Conservation (phyloP, 2,797 vertebrate genomes). For the Danio aesculapii region DNA sequence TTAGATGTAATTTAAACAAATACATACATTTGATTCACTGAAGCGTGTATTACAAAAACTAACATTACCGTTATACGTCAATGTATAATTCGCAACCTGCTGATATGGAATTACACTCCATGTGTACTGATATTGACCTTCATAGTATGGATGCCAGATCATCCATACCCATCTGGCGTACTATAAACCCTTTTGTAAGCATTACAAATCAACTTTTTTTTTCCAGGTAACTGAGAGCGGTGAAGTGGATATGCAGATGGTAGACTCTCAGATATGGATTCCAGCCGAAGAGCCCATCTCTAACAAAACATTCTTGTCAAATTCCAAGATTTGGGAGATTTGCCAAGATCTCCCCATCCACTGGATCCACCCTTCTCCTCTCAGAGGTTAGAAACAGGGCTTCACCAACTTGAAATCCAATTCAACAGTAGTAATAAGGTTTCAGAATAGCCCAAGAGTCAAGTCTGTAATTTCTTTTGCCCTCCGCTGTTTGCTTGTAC, state of each 20-base stretch:
- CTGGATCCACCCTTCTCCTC: constrained; percentile 91
- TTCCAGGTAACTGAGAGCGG: constrained; percentile 82
- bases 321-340: constrained; percentile 94
- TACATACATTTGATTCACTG: too few species aligned
- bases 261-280: constrained; percentile 92
- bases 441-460: constrained; percentile 21
- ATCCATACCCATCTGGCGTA: not conserved
- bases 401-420: not conserved
- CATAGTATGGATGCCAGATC: not conserved
- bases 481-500: constrained; percentile 9
- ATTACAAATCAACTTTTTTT: not conserved
- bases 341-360: constrained; percentile 93
- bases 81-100: too few species aligned
- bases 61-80: too few species aligned
- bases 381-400: constrained; percentile 78
- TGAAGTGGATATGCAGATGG: constrained; percentile 84
- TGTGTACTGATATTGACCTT: not conserved
- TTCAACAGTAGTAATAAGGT: constrained; percentile 21
- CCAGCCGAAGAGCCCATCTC: constrained; percentile 91
- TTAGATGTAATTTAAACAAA: too few species aligned
- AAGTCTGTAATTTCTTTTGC: constrained; percentile 2
- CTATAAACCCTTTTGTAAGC: not conserved
- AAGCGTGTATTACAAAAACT: too few species aligned
- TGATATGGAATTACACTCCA: not conserved
- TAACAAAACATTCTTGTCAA: constrained; percentile 90